phyloP scores from a whole-genome alignment of 2,888 invertebrate genomes.

The Caenorhabditis macrosperma region DNA sequence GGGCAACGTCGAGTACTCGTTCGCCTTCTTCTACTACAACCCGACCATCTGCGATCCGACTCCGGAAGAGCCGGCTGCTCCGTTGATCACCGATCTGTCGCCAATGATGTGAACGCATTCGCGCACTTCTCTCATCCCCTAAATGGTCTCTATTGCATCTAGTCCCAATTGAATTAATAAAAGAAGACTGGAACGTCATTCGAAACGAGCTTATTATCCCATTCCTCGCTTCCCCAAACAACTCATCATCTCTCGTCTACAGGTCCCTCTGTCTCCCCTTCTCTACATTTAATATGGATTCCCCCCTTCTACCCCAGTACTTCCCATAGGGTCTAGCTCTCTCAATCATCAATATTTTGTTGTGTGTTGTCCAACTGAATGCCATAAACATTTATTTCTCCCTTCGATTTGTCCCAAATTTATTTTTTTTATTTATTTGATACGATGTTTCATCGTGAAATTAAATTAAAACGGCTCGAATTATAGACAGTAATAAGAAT shows the following conservation, averaged over 20 bases:
- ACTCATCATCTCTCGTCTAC: background rate
- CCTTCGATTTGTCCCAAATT: no score
- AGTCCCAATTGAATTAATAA: slow-evolving; percentile 1
- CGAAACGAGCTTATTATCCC: slow-evolving; percentile 1
- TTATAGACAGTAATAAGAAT: no score
- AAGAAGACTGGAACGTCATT: background rate
- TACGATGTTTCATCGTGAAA: no score
- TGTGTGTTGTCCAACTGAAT: no score
- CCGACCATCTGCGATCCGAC: slow-evolving; percentile 73
- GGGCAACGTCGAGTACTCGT: slow-evolving; percentile 74
- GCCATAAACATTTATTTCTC: no score
- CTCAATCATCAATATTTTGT: no score
- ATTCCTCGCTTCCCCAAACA: background rate
- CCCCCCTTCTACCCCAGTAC: no score
- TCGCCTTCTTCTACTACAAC: slow-evolving; percentile 78
- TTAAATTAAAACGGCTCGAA: no score
- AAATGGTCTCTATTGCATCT: slow-evolving; percentile 5
- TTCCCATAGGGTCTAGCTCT: no score
- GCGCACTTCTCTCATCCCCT: background rate
- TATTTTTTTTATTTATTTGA: no score
- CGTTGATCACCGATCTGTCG: slow-evolving; percentile 19
- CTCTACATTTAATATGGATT: no score
- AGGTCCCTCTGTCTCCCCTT: background rate
- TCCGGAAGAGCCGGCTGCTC: slow-evolving; percentile 44
- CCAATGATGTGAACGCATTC: background rate